Evolutionary conservation across 2,113 vertebrate species (phyloP).

Genomic region (Okapia johnstoni): DNA sequence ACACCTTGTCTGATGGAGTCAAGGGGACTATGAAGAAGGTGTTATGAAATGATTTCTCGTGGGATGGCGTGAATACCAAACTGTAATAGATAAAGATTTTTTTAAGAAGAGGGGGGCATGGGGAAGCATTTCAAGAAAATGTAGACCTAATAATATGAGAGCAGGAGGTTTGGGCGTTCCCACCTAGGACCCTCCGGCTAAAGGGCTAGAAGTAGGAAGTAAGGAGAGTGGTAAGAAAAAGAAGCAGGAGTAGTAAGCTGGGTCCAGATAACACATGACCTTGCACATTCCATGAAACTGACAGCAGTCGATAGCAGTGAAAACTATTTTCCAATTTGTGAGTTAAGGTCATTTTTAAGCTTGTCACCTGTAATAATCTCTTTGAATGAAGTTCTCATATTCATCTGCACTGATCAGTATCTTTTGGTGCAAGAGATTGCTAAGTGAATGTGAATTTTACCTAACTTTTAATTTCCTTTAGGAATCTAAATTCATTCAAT

Average conservation of each 20-base stretch:
- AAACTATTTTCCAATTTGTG: neutral
- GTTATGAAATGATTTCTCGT: neutral
- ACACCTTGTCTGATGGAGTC: neutral
- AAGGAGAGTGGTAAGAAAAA: neutral
- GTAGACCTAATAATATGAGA: neutral
- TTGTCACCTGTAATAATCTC: neutral
- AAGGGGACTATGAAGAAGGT: neutral
- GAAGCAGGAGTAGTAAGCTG: neutral
- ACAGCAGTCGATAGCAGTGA: neutral
- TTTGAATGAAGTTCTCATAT: neutral
- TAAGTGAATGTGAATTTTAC: conserved; percentile 18
- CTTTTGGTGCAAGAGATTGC: neutral
- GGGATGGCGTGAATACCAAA: neutral
- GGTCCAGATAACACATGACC: neutral
- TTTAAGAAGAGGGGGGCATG: neutral
- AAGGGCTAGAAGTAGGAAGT: neutral
- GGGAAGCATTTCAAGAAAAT: neutral
- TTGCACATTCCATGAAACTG: neutral
- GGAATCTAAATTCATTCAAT: conserved; percentile 7
- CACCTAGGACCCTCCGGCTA: neutral
- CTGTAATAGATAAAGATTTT: neutral
- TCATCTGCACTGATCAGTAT: conserved; percentile 25
- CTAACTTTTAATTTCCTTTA: conserved; percentile 38
- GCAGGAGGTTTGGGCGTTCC: neutral
- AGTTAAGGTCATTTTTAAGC: conserved; percentile 21